Evolutionary conservation across 1,140 invertebrate species (phyloP), one percentile per base, ranked within the genome.

Genomic region (Pseudomyrmex pallidus): DNA sequence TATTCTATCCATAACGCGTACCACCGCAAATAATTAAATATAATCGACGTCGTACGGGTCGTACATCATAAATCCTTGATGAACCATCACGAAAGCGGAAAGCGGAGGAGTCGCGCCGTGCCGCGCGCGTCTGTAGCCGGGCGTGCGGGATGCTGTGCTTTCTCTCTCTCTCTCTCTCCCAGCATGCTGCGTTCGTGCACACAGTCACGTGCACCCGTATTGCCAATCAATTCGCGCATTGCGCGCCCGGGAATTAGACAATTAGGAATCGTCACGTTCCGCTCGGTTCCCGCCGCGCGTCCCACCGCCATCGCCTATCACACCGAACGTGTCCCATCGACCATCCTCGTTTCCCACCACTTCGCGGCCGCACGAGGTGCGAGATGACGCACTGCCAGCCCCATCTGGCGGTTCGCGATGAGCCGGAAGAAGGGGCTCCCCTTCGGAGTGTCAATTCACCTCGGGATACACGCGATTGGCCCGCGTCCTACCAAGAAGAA

Each of bases 191-290:
- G 54, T 17, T 62, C 54, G 25, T 35, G 62, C 46, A 82, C 56
- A 67, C 62, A 78, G 76, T 46, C 64, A 74, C 64, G 64, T 72
- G 63, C 84, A 77, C 85, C 89, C 86, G 90, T 88, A 94, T 91
- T 91, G 90, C 89, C 92, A 92, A 93, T 94, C 93, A 93, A 94
- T 93, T 92, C 90, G 90, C 90, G 90, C 90, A 89, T 87, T 85
- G 90, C 89, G 89, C 87, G 89, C 91, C 90, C 91, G 93, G 92
- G 93, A 94, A 94, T 94, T 94, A 94, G 93, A 93, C 94, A 94
- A 94, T 94, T 94, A 94, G 94, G 93, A 93, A 91, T 94, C 93
- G 93, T 94, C 93, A 94, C 93, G 93, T 94, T 93, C 89, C 88
- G 87, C 76, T 70, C 76, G 64, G 76, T 80, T 35, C 76, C 76